Base-by-base conservation (phyloP, 2,888 invertebrate species). In the Heliconius cydno region DNA sequence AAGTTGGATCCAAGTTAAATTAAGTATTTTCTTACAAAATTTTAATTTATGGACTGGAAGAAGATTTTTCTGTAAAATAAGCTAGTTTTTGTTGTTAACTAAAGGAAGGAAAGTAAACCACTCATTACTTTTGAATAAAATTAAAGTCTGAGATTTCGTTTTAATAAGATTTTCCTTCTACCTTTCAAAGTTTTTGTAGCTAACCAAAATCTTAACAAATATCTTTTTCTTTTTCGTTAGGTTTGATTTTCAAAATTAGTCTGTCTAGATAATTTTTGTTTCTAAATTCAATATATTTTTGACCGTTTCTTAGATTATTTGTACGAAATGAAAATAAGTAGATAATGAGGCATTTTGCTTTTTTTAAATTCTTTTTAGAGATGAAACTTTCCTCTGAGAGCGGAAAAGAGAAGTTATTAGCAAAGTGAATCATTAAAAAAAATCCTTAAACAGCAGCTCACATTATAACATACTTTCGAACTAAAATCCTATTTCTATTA, bases 1-100 rank as follows among this genome's bases (percentile, higher is more conserved):
- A 65, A 65, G 70, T 76, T 52, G 71, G 57, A 80, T 73, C 73
- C 75, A 65, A 75, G 19, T 65, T 75, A 41, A 75, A 65, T 65
- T 13, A 13, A 28, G 41, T 46, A 75, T 75, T 75, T 65, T 75
- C 41, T 65, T 75, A 65, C 75, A 75, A 65, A 65, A 22, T 52
- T 63, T 65, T 65, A 75, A 63, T 75, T 65, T 63, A 65, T 75
- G 63, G 9, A 65, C 41, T 28, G n/a, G 38, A 34, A 38, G 28
- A 22, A 65, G 38, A 75, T 65, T 75, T 41, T 75, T 65, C 19
- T 25, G 34, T n/a, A 67, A 67, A 68, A 41, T 41, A 68, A 68
- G 13, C 68, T 68, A 68, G 68, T 68, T 41, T n/a, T n/a, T 68
- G n/a, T 68, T 41, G 68, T 68, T 22, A 41, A 41, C 12, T 68